Base-by-base conservation (phyloP, 1,140 invertebrate species). In the Calephelis virginiensis region DNA sequence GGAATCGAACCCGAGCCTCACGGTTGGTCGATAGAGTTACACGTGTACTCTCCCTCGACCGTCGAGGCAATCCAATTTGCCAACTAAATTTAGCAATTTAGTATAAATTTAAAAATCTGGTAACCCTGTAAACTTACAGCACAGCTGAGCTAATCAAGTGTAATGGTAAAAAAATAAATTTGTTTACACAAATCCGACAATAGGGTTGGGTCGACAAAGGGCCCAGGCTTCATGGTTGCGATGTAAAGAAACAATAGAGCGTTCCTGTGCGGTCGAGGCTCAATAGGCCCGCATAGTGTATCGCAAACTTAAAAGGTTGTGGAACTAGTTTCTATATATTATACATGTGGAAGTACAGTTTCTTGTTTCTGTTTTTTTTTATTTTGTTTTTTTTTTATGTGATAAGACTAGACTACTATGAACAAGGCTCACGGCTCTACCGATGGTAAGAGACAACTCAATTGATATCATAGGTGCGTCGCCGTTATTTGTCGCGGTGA, bases 101-200 rank as follows among this genome's bases (percentile, higher is more conserved):
- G 40, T 40, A 40, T 40, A 40, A 1, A 6, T 7, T 40, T 40
- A 8, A 40, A 7, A 5, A 40, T 40, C 40, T 60, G 13, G 17
- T 14, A 37, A 66, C 43, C 12, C 9, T 45, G 3, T 11, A 49
- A 14, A 48, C 40, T 40, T 40, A 40, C 7, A 40, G 8, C 8
- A 40, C 40, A 40, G 40, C 40, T 8, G 8, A 40, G 40, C 40
- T 40, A 17, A 17, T 79, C 68, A 71, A 74, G 71, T 71, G 79
- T 77, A 81, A 78, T 80, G 72, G 50, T 65, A 69, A 78, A 79
- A 82, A 76, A 77, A 66, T 67, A 68, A 67, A 73, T 77, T 77
- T 77, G 79, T 83, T 83, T 85, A 73, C 78, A 79, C 76, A 78
- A 76, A 67, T 69, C 72, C 82, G 78, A 89, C 86, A 89, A 89